These are phyloP conservation scores for Platichthys stellatus DNA, from an alignment of 2,113 vertebrate species.

Conservation along the genomic window DNA sequence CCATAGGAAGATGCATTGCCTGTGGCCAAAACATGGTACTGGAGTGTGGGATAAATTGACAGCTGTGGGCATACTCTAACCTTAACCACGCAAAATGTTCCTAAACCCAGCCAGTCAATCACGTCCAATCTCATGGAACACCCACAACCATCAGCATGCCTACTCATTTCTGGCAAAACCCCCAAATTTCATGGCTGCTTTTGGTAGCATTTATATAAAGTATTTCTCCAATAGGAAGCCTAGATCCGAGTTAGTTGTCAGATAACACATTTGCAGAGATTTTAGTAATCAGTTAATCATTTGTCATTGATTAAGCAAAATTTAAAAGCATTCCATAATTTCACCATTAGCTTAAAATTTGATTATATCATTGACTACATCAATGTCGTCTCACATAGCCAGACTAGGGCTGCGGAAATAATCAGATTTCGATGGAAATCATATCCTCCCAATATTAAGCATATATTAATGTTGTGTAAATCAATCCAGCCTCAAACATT, in stretches of 20 bases:
- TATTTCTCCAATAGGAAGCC: background rate
- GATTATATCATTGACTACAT: too few species aligned
- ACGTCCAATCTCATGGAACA: background rate
- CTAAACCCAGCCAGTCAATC: slow-evolving; percentile 8
- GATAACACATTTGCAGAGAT: too few species aligned
- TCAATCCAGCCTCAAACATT: too few species aligned
- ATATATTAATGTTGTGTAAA: too few species aligned
- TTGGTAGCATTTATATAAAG: background rate
- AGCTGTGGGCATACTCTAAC: background rate
- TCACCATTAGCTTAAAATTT: too few species aligned
- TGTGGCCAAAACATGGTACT: background rate
- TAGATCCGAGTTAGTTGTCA: background rate
- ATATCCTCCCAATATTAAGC: too few species aligned
- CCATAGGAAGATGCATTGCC: background rate
- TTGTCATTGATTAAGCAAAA: background rate
- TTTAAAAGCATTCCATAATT: too few species aligned
- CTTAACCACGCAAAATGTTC: background rate
- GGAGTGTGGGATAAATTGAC: background rate
- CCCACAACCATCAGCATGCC: slow-evolving; percentile 23
- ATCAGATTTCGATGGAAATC: too few species aligned
- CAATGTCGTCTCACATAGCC: background rate
- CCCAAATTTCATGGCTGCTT: background rate
- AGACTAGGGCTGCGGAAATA: background rate
- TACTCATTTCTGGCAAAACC: background rate
- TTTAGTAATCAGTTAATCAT: background rate